Evolutionary conservation across 2,888 invertebrate genomes (phyloP).

Genomic region (Acanthosepion lycidas): DNA sequence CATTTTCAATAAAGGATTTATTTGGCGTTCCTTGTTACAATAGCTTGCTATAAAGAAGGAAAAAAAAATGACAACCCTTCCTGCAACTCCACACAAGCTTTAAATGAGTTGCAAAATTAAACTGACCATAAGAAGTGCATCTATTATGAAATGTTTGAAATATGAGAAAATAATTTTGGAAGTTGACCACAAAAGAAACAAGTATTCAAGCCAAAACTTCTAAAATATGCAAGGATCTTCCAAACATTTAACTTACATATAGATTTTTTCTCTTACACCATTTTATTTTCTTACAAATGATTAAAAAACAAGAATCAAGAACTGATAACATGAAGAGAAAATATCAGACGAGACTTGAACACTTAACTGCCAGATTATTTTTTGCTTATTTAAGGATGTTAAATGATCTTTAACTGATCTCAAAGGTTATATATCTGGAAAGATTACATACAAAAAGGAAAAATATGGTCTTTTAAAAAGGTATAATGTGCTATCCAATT

Average conservation of each 20-base stretch:
- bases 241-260: background rate
- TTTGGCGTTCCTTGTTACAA: background rate
- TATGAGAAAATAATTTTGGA: background rate
- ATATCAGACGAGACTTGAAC: background rate
- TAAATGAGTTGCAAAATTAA: background rate
- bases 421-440: no score
- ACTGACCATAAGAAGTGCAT: background rate
- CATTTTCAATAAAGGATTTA: background rate
- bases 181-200: no score
- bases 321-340: background rate
- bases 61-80: background rate
- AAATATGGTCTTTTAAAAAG: no score
- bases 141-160: background rate
- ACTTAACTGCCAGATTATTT: background rate
- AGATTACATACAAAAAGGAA: no score
- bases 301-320: background rate
- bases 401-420: no score
- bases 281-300: background rate
- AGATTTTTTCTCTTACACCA: background rate
- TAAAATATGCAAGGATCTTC: no score
- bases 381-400: no score
- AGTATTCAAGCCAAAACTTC: no score
- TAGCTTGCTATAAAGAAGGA: background rate
- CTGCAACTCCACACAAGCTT: background rate
- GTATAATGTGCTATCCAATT: no score